Evolutionary conservation across 1,140 invertebrate genomes (phyloP).

Genomic region (Camponotus pennsylvanicus): DNA sequence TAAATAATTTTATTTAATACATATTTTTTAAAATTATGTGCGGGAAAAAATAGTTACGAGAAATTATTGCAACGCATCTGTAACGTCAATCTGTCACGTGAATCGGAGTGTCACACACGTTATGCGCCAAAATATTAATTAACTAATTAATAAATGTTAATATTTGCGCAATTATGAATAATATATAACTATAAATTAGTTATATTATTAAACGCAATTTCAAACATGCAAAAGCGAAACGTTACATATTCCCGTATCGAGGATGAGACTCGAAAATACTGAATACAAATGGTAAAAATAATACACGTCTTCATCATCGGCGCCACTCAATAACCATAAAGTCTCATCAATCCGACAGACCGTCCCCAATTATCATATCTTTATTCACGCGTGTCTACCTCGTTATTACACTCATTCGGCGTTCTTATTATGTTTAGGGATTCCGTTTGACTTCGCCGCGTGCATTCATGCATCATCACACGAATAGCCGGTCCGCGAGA

Average conservation of each 20-base stretch:
- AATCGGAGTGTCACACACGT: background rate
- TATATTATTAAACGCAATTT: constrained; percentile 21
- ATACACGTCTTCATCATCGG: constrained; percentile 19
- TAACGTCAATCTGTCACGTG: background rate
- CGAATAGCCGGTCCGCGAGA: background rate
- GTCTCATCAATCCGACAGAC: constrained; percentile 42
- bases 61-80: background rate
- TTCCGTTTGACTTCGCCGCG: constrained; percentile 53
- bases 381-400: constrained; percentile 55
- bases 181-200: background rate
- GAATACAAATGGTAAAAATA: constrained; percentile 18
- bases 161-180: background rate
- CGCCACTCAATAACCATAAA: constrained; percentile 45
- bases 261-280: background rate
- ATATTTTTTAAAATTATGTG: background rate
- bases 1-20: constrained; percentile 5
- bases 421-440: constrained; percentile 39
- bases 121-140: constrained; percentile 8
- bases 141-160: constrained; percentile 4
- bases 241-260: background rate
- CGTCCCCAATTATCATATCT: constrained; percentile 47
- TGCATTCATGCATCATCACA: constrained; percentile 38
- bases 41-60: constrained; percentile 4
- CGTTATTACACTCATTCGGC: constrained; percentile 29
- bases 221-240: background rate